Evolutionary conservation across 2,113 vertebrate genomes (phyloP), one percentile per base, ranked within the genome.

Genomic region (Scalopus aquaticus): DNA sequence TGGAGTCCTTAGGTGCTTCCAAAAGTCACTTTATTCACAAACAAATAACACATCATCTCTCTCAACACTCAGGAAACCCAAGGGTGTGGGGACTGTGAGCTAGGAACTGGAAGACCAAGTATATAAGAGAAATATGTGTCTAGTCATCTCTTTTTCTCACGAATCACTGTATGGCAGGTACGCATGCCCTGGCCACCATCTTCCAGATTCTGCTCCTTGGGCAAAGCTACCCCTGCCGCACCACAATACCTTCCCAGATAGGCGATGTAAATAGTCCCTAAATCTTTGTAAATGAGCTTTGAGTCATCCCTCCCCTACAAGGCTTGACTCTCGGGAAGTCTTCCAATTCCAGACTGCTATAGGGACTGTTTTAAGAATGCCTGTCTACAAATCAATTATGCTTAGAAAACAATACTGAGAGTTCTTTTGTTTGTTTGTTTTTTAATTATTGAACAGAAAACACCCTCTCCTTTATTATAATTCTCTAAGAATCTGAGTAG

Each of bases 391-490:
- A 90, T 93, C 39, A 90, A 16, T 77, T 81, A 37, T 74, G 42
- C 39, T 2, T 46, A 74, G 28, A 64, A 94, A 90, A 42, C 62
- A 74, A 56, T 72, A 32, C 20, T 20, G 24, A 92, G 3, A 46
- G 12, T 78, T 67, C 26, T 81, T 15, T 51, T 13, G 49, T 46
- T 46, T n/a, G 49, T 51, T 51, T 51, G 16, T 51, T 54, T 91
- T 93, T 79, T 39, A 90, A 88, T 84, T 69, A 93, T 12, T 56
- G 12, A 93, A 51, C 49, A 51, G 37, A 92, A 93, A 90, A 51
- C 56, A 65, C 5, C 19, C 35, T 95, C 46, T 90, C 15, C 74
- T 69, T 95, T 91, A 51, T 73, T 87, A 86, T 67, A 92, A 46
- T 87, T 79, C 35, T 24, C 37, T 3, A 84, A 90, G 35, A 92